Conservation (phyloP, 2,888 invertebrate species). For the Drosophila cyrtoloma region DNA sequence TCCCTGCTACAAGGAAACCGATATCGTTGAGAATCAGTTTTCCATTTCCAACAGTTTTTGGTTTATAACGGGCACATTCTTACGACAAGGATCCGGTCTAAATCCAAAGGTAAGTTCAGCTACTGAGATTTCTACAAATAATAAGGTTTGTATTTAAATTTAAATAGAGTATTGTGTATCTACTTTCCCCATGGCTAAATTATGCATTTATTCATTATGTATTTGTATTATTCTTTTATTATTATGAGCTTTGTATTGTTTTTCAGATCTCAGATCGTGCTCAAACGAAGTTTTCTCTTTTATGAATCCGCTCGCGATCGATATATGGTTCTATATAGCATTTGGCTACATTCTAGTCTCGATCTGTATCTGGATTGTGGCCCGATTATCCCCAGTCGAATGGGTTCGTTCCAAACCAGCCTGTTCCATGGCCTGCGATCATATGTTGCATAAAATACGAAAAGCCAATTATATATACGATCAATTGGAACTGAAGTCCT, state of each 20-base stretch:
- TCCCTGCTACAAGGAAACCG: conserved; percentile 92
- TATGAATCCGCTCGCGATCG: conserved; percentile 92
- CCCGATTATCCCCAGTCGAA: conserved; percentile 93
- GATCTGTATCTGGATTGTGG: conserved; percentile 93
- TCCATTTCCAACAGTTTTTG: conserved; percentile 96
- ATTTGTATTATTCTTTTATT: neutral
- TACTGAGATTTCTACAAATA: neutral
- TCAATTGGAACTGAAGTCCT: conserved; percentile 43
- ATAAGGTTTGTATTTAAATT: neutral
- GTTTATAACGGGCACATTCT: conserved; percentile 95
- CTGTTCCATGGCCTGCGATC: conserved; percentile 86
- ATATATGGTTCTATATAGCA: conserved; percentile 93
- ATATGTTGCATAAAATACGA: conserved; percentile 64
- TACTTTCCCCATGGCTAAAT: conserved; percentile 1
- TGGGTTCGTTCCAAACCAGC: conserved; percentile 88
- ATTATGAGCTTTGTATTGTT: conserved; percentile 16
- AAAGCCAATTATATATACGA: conserved; percentile 47
- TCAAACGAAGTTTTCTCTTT: conserved; percentile 92
- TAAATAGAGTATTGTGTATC: neutral
- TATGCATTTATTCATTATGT: neutral
- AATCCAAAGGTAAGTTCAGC: conserved; percentile 90
- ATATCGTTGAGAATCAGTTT: conserved; percentile 97
- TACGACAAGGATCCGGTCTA: conserved; percentile 93
- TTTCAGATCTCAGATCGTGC: conserved; percentile 87
- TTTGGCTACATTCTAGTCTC: conserved; percentile 93